Conservation (phyloP, 2,113 vertebrate species). For the zebrafish (Danio rerio) region GRCz12tu NC_133186.1:20639501-20640000, state of each 20-base stretch:
- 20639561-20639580: background rate
- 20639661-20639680: background rate
- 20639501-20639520: background rate
- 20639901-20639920: constrained; percentile 70
- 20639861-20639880: constrained; percentile 86
- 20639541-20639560: constrained; percentile 16
- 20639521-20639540: background rate
- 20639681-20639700: background rate
- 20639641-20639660: too few species aligned
- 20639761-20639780: constrained; percentile 82
- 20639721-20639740: constrained; percentile 60
- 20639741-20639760: constrained; percentile 76
- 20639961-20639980: background rate
- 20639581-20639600: background rate
- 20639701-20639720: constrained; percentile 71
- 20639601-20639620: background rate
- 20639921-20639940: constrained; percentile 57
- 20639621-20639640: background rate
- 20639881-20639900: constrained; percentile 93
- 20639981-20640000: background rate
- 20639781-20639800: constrained; percentile 87
- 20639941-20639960: constrained; percentile 41
- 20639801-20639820: constrained; percentile 92
- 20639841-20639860: constrained; percentile 95
- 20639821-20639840: constrained; percentile 94